Evolutionary conservation across 2,113 vertebrate genomes (phyloP), one percentile per base, ranked within the genome.

Genomic region (Nestor notabilis): DNA sequence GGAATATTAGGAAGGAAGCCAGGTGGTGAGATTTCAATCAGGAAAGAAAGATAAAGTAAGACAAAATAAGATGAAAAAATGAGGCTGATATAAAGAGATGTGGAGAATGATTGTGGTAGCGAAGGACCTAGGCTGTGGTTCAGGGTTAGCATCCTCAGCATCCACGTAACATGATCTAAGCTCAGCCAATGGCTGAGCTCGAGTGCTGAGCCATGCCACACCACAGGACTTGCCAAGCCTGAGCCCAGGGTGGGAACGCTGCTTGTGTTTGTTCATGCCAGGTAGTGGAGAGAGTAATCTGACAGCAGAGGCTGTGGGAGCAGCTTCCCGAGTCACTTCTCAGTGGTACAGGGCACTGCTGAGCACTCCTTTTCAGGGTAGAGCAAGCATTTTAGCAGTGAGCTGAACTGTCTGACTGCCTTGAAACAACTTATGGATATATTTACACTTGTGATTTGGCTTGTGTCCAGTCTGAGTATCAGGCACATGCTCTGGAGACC

Each of bases 261-360:
- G 47, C 60, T 89, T 68, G 14, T 58, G 47, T 60, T 91, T 68
- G 20, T 58, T 91, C n/a, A 60, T 94, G 55, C 50, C 80, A 81
- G 63, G 81, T 5, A 4, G 52, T 52, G 56, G 65, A 82, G 89
- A 50, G 72, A 43, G 56, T 33, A 44, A 52, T n/a, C 47, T 64
- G 52, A 72, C 8, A 55, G 80, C 81, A 84, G 91, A 83, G 65
- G 29, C 87, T 87, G 69, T 2, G 0, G 64, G 69, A 84, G 47
- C 91, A 89, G 76, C 72, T 90, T 77, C 60, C 43, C 1, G 0
- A 95, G 41, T 70, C 19, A 7, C 49, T 81, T 3, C 29, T 44
- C 23, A 31, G 11, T 47, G 44, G 24, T 58, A 33, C 0, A 0
- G 37, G 37, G 64, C 25, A 53, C 76, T 63, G 58, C 0, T 24